phyloP scores from a whole-genome alignment of 1,140 invertebrate genomes.

The Vanessa tameamea region DNA sequence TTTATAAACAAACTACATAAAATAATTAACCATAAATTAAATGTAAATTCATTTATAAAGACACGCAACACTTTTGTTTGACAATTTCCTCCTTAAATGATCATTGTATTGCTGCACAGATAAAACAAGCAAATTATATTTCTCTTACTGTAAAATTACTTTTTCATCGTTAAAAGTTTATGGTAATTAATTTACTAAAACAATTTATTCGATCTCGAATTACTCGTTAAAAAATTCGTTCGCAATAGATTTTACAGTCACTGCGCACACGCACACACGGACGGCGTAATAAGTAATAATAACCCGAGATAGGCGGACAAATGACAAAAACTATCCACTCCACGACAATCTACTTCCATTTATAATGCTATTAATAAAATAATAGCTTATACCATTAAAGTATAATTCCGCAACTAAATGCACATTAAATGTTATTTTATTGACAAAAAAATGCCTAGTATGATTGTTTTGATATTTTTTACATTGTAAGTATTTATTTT shows the following conservation, averaged over 20 bases:
- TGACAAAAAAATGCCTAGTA: constrained; percentile 48
- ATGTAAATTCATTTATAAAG: not conserved
- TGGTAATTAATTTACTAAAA: constrained; percentile 49
- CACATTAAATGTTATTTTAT: constrained; percentile 71
- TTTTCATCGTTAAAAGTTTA: not conserved
- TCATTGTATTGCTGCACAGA: too few species aligned
- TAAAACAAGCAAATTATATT: too few species aligned
- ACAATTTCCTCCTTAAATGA: not conserved
- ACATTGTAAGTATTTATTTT: constrained; percentile 67
- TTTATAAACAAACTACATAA: not conserved
- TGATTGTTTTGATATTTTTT: constrained; percentile 43
- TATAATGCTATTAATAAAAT: constrained; percentile 77
- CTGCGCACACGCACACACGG: constrained; percentile 3
- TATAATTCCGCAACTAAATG: constrained; percentile 64
- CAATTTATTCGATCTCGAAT: not conserved
- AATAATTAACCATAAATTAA: not conserved
- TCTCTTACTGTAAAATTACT: too few species aligned
- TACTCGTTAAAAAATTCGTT: constrained; percentile 4
- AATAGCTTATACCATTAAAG: constrained; percentile 57
- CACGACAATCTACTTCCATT: constrained; percentile 62
- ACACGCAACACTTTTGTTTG: not conserved
- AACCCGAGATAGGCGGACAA: constrained; percentile 8
- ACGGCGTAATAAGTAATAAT: constrained; percentile 2
- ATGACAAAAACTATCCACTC: constrained; percentile 36
- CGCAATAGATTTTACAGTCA: constrained; percentile 13